These are phyloP conservation scores for Dipodomys merriami DNA, from an alignment of 2,113 vertebrate genomes.

Conservation along the genomic window DNA sequence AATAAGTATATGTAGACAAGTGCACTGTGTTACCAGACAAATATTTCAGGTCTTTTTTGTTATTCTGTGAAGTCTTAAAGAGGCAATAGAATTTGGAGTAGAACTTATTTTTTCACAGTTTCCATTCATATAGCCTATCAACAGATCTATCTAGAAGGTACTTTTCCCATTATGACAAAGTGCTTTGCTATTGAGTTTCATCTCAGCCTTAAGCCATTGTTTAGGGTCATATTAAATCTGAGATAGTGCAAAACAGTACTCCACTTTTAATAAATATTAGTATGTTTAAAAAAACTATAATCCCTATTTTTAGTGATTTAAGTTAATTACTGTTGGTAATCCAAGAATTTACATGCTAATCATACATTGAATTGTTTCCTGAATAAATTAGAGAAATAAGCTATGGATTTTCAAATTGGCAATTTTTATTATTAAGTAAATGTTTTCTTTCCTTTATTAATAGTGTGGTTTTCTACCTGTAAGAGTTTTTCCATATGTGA, in stretches of 20 bases:
- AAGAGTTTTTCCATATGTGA: not conserved
- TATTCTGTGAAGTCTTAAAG: constrained; percentile 1
- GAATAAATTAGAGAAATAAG: constrained; percentile 5
- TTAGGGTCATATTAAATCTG: not conserved
- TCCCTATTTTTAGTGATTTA: constrained; percentile 13
- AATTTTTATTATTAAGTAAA: not conserved
- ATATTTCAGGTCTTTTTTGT: not conserved
- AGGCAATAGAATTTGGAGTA: constrained; percentile 58
- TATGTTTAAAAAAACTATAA: constrained; percentile 12
- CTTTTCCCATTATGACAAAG: constrained; percentile 44
- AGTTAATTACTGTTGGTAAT: not conserved
- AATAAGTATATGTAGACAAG: constrained; percentile 56
- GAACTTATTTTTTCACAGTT: constrained; percentile 1
- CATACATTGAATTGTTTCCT: not conserved
- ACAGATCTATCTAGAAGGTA: constrained; percentile 45
- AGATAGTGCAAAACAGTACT: not conserved
- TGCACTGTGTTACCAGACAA: not conserved
- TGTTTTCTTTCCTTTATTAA: not conserved
- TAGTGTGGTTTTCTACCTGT: no score
- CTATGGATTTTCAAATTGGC: not conserved
- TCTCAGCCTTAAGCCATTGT: no score
- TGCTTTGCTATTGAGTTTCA: no score
- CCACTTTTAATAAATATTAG: not conserved
- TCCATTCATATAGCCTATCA: constrained; percentile 54
- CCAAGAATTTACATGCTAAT: not conserved